A percentile compares a stretch with the other conserved stretches of the same genome.
Evolutionary conservation across 2,797 vertebrate species (phyloP).

Genomic region (Poecilia wingei): DNA sequence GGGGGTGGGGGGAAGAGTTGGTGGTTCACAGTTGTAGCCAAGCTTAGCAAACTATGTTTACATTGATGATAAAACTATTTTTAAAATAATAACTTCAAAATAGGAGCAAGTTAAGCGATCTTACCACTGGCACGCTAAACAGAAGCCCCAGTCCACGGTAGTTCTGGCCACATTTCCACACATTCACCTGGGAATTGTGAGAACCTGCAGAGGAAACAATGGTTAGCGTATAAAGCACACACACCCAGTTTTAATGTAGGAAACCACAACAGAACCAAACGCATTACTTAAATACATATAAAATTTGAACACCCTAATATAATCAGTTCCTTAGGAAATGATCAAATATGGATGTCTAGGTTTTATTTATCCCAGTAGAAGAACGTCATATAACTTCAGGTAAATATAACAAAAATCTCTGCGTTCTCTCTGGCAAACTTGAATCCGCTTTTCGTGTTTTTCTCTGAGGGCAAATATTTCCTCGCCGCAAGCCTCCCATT

Average conservation of each 20-base stretch:
- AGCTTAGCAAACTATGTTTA: background rate
- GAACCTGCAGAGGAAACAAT: constrained; percentile 82
- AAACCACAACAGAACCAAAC: background rate
- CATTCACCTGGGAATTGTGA: constrained; percentile 84
- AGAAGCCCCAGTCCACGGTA: constrained; percentile 86
- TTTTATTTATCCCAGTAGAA: background rate
- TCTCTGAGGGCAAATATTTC: background rate
- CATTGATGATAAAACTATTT: background rate
- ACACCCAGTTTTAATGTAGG: background rate
- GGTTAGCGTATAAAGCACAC: background rate
- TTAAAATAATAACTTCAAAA: background rate
- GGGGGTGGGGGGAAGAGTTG: background rate
- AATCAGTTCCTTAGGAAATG: background rate
- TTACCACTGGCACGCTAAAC: constrained; percentile 89
- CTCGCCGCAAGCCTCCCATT: background rate
- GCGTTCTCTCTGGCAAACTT: background rate
- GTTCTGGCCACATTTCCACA: constrained; percentile 90
- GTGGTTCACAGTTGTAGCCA: background rate
- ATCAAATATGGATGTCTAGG: background rate
- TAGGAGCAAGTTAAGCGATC: constrained; percentile 28
- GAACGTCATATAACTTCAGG: background rate
- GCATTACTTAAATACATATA: background rate
- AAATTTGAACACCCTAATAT: background rate
- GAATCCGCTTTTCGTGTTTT: background rate
- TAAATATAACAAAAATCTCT: background rate